phyloP scores from a whole-genome alignment of 2,113 vertebrate species.

The Nycticryphes semicollaris region DNA sequence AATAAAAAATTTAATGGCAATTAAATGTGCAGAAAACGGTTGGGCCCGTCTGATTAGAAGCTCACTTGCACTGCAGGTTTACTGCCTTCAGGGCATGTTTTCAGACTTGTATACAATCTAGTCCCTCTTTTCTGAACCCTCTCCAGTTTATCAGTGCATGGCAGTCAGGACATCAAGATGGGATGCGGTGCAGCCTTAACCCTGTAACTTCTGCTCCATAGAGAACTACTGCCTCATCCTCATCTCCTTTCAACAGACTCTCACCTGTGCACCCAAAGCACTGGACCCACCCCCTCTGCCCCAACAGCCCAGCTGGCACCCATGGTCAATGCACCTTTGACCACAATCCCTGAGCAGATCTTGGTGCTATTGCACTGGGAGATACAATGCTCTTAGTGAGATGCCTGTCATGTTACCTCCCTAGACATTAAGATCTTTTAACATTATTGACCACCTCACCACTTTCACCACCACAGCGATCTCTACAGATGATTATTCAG shows the following conservation, averaged over 20 bases:
- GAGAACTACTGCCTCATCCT: neutral
- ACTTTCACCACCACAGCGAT: neutral
- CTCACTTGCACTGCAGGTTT: neutral
- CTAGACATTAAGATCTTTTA: neutral
- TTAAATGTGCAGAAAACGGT: neutral
- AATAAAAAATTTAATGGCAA: neutral
- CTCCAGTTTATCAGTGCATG: neutral
- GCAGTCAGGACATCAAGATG: neutral
- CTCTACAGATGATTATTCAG: neutral
- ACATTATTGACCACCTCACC: accelerated
- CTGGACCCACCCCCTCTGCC: neutral
- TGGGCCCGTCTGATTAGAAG: neutral
- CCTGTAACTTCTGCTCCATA: neutral
- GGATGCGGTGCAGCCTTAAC: neutral
- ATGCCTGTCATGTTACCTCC: accelerated
- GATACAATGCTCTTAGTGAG: neutral
- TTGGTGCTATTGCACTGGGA: accelerated
- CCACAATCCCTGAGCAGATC: neutral
- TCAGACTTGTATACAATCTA: neutral
- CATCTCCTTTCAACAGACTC: neutral
- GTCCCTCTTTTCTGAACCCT: neutral
- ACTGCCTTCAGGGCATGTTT: neutral
- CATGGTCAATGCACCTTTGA: neutral
- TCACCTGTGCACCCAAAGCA: neutral
- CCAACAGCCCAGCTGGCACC: neutral